Evolutionary conservation across 2,797 vertebrate species (phyloP), one percentile per base, ranked within the genome.

Genomic region (Micromesistius poutassou): DNA sequence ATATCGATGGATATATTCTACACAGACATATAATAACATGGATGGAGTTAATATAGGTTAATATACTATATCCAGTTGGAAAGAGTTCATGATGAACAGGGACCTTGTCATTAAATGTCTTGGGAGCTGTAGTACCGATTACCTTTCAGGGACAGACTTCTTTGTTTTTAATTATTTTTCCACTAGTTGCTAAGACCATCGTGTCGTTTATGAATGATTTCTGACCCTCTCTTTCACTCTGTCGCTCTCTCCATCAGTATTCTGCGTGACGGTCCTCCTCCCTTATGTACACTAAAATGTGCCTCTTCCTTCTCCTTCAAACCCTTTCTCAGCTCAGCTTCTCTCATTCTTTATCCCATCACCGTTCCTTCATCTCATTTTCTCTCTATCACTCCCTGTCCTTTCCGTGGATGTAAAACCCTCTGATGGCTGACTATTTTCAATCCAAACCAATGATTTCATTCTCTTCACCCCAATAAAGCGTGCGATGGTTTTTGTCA

Each of bases 391-490:
- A 0, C 70, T 16, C 28, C 31, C 30, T 19, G 30, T 71, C 70
- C 30, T 16, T 19, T 8, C 30, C 30, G 33, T 33, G 30, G 14
- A 71, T 71, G 70, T 33, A 71, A 71, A 71, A 6, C 70, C 16
- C 30, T 33, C 16, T 33, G 30, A 33, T 71, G 4, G 70, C 62
- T 33, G 70, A 30, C 30, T 31, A 71, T 68, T 68, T 68, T 7
- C 25, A 10, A 68, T 8, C n/a, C 62, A 12, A 68, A 28, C 9
- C 62, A 68, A 28, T 68, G 62, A 30, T 68, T 68, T 68, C 25
- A 68, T 68, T 68, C 25, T 68, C 62, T 68, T 68, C 62, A 68
- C 62, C 62, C 62, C 25, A 28, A 68, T 68, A 68, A 68, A 28
- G 62, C 62, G n/a, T 68, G 62, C 4, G 9, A 68, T 68, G 7